These are phyloP conservation scores for Natator depressus DNA, from an alignment of 2,113 vertebrate species.

Conservation along the genomic window DNA sequence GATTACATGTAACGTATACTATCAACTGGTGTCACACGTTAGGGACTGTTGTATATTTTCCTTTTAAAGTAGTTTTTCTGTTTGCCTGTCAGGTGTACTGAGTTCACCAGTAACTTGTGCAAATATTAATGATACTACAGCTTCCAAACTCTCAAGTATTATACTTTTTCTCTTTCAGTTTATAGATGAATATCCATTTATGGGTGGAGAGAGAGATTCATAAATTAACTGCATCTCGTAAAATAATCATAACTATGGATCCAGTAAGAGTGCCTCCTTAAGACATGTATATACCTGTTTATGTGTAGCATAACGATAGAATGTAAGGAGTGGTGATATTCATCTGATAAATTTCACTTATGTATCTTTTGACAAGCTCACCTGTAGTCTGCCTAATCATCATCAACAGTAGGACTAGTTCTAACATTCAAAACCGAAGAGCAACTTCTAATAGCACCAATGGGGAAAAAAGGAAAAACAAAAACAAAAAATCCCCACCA, in stretches of 20 bases:
- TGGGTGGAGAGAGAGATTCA: neutral
- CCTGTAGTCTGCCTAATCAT: neutral
- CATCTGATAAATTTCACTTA: neutral
- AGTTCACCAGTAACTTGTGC: neutral
- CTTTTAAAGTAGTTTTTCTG: neutral
- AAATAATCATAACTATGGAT: neutral
- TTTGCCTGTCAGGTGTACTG: neutral
- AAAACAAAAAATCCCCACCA: neutral
- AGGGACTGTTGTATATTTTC: neutral
- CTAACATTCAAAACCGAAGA: neutral
- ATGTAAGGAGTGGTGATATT: neutral
- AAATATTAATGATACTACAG: neutral
- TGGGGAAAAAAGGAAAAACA: neutral
- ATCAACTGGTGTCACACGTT: neutral
- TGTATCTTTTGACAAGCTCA: neutral
- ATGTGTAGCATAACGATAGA: rapidly evolving
- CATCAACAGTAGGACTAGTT: neutral
- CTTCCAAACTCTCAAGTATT: neutral
- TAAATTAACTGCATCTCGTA: rapidly evolving
- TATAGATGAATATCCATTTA: rapidly evolving
- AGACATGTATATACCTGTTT: rapidly evolving
- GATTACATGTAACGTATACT: neutral
- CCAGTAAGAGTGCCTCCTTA: neutral
- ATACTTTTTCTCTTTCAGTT: neutral
- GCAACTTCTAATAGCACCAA: neutral